These are phyloP conservation scores for Todiramphus saurophagus DNA, from an alignment of 2,113 vertebrate genomes.

Conservation along the genomic window DNA sequence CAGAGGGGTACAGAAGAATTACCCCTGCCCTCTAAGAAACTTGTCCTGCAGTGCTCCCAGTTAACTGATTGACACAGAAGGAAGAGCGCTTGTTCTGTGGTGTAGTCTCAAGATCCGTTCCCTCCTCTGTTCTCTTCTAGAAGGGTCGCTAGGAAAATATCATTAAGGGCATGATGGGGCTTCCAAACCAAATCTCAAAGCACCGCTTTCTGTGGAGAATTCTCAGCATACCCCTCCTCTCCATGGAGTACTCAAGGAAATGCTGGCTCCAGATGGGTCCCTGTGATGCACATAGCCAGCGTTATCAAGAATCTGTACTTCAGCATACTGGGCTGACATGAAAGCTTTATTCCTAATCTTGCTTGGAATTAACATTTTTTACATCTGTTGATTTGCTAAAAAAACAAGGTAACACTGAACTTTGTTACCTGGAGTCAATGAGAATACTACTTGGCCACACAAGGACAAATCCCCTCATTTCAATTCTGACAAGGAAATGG, in stretches of 20 bases:
- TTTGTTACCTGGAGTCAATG: neutral
- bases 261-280: neutral
- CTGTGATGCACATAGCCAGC: neutral
- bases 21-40: neutral
- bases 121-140: neutral
- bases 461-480: conserved; percentile 31
- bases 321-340: neutral
- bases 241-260: neutral
- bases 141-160: neutral
- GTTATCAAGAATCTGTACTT: neutral
- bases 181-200: neutral
- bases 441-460: neutral
- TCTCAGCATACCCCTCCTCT: neutral
- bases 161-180: too few species aligned
- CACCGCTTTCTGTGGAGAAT: rapidly evolving
- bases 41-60: neutral
- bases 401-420: neutral
- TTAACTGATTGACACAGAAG: neutral
- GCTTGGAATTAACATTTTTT: neutral
- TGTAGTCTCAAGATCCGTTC: neutral
- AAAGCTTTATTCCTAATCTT: neutral
- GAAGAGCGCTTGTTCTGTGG: neutral
- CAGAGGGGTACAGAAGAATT: neutral
- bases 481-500: neutral
- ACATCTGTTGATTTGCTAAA: neutral